These are phyloP conservation scores for Haliclona indistincta DNA, from an alignment of 37 sponge, comb jelly and placozoan genomes.

Conservation along the genomic window DNA sequence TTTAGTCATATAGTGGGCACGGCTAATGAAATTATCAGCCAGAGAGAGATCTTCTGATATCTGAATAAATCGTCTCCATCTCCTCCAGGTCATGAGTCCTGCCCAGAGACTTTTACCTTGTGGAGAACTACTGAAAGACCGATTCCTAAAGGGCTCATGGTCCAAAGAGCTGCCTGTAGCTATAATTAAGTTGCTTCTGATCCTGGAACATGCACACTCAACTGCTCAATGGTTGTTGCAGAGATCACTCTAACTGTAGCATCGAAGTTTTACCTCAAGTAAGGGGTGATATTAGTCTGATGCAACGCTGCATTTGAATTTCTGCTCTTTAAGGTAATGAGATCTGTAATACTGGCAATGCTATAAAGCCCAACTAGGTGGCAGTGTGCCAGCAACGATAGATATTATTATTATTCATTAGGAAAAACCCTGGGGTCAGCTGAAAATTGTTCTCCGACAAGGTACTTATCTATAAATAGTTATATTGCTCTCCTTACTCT, in stretches of 20 bases:
- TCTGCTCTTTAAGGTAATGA: background rate
- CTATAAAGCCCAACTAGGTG: background rate
- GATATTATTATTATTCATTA: background rate
- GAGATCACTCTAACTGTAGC: slow-evolving; percentile 7
- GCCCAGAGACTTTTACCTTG: slow-evolving; percentile 7
- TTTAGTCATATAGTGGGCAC: slow-evolving; percentile 2
- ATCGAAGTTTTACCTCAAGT: slow-evolving; percentile 12
- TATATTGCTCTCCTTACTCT: background rate
- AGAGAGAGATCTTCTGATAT: background rate
- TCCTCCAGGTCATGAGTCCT: slow-evolving; percentile 21
- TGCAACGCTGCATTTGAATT: background rate
- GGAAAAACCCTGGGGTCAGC: slow-evolving; percentile 3
- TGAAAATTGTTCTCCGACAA: slow-evolving; percentile 21
- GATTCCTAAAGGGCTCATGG: slow-evolving; percentile 11
- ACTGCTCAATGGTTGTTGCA: background rate
- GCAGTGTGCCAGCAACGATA: background rate
- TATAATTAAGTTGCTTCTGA: slow-evolving; percentile 24
- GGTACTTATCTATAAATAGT: background rate
- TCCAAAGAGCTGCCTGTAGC: slow-evolving; percentile 4
- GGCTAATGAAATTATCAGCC: slow-evolving; percentile 13
- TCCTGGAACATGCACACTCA: background rate
- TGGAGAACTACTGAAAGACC: slow-evolving; percentile 5
- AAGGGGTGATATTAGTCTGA: background rate
- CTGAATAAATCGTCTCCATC: slow-evolving; percentile 12
- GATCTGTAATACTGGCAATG: too few relatives aligned